Percentiles rank a stretch among this genome's conserved stretches.
Conservation (phyloP, 1,140 invertebrate genomes). For the Danaus melanippus region DNA sequence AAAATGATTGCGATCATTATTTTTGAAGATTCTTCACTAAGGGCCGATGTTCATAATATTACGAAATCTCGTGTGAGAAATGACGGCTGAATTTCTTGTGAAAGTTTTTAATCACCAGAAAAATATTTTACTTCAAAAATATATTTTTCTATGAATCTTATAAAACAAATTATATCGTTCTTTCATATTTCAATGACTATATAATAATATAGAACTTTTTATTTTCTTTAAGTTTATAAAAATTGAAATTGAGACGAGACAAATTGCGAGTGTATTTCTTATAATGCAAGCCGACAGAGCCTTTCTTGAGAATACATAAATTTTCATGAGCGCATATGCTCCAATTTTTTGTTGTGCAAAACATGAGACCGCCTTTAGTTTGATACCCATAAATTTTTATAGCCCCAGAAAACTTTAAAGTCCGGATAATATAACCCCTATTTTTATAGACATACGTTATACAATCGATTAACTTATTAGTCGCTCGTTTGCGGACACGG, state of each 20-base stretch:
- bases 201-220: slow-evolving; percentile 1
- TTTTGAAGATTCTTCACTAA: slow-evolving; percentile 13
- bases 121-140: neutral
- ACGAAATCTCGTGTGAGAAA: slow-evolving; percentile 7
- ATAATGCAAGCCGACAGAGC: slow-evolving; percentile 35
- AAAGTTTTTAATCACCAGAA: slow-evolving; percentile 12
- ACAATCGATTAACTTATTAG: no score
- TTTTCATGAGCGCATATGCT: slow-evolving; percentile 59
- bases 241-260: slow-evolving; percentile 25
- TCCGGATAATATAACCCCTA: slow-evolving; percentile 8
- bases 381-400: slow-evolving; percentile 56
- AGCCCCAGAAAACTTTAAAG: slow-evolving; percentile 24
- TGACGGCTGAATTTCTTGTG: slow-evolving; percentile 10
- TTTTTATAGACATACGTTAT: neutral
- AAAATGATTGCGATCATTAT: slow-evolving; percentile 20
- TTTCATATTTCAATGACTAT: slow-evolving; percentile 14
- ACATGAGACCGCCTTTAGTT: slow-evolving; percentile 27
- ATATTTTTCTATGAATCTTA: neutral
- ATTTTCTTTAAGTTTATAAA: no score
- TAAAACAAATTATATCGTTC: neutral
- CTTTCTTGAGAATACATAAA: slow-evolving; percentile 54
- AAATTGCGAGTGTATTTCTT: slow-evolving; percentile 47
- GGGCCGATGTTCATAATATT: slow-evolving; percentile 8
- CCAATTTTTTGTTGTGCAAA: slow-evolving; percentile 48
- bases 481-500: no score